A percentile compares a stretch with the other conserved stretches of the same genome.
These are phyloP conservation scores for zebrafish (Danio rerio) DNA, from an alignment of 2,113 vertebrate species.

Conservation along the genomic window DNA sequence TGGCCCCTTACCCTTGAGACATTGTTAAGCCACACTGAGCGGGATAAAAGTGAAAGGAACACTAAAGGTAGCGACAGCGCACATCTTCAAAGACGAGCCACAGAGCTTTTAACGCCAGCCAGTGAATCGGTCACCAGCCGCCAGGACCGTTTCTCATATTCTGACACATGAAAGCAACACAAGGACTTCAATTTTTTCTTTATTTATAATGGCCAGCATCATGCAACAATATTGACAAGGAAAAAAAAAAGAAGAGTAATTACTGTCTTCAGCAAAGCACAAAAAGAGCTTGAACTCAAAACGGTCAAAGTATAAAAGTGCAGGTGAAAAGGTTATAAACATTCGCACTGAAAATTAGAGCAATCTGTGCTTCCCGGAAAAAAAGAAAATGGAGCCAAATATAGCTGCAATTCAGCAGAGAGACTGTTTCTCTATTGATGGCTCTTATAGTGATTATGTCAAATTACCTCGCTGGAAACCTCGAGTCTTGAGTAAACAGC, in stretches of 20 bases:
- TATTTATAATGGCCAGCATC: conserved; percentile 32
- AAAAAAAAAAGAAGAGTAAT: conserved; percentile 19
- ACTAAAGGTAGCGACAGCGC: conserved; percentile 4
- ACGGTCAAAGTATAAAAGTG: not conserved
- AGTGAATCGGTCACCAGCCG: conserved; percentile 44
- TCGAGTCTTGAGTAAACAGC: conserved; percentile 32
- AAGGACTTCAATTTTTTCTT: conserved; percentile 24
- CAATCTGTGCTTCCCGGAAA: not conserved
- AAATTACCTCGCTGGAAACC: conserved; percentile 41
- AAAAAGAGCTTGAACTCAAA: not conserved
- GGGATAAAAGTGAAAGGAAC: conserved; percentile 11
- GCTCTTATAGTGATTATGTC: conserved; percentile 33
- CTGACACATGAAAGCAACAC: conserved; percentile 48
- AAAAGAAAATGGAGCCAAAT: conserved; percentile 9
- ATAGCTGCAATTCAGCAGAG: not conserved
- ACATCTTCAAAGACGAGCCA: conserved; percentile 25
- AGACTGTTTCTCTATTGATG: conserved; percentile 7
- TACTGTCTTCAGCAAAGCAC: conserved; percentile 3
- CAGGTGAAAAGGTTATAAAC: not conserved
- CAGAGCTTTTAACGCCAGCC: conserved; percentile 5
- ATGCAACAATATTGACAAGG: conserved; percentile 12
- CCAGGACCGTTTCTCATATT: conserved; percentile 37
- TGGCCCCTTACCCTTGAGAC: conserved; percentile 41
- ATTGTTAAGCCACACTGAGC: conserved; percentile 40
- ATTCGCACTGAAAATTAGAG: conserved; percentile 17